Evolutionary conservation across 2,797 vertebrate genomes (phyloP), one percentile per base, ranked within the genome.

Genomic region (Trachurus trachurus): DNA sequence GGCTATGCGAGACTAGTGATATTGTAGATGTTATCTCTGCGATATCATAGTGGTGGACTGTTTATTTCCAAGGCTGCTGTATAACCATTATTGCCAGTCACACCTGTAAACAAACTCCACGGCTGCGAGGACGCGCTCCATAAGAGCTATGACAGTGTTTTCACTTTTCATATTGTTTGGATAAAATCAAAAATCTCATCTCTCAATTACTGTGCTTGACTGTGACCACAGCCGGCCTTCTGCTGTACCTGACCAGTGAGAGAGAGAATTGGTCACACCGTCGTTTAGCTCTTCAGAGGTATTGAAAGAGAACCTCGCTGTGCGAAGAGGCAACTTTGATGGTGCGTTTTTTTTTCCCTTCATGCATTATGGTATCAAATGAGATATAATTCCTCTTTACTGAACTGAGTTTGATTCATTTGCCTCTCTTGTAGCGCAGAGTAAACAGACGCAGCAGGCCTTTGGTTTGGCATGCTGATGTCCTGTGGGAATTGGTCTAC

Each of bases 361-460:
- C 71, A 57, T 60, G 65, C 74, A 53, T 62, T n/a, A 45, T 9
- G 47, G 53, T 71, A 84, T 91, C 86, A 91, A 81, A 91, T 70
- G 59, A 85, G 81, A 88, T 80, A 74, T 80, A 77, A 86, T 90
- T 87, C 81, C 57, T 80, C 76, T 85, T 85, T 78, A 65, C 77
- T 68, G 66, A 81, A 87, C 91, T 84, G 68, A 89, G 89, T 88
- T 88, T 92, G 92, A 91, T 90, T 89, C 71, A 9, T 79, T 87
- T 89, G 87, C 79, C 59, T 83, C 80, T 82, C 79, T 88, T 71
- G 71, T 85, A 76, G 80, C 49, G 9, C 80, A 76, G 85, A 84
- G 88, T 90, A 93, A 90, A 93, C 91, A 93, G 90, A 90, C 87
- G 59, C 87, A 86, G 91, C 84, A 83, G 87, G 84, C 78, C 80